Base-by-base conservation (phyloP, 2,113 vertebrate species). In the Chauna torquata region DNA sequence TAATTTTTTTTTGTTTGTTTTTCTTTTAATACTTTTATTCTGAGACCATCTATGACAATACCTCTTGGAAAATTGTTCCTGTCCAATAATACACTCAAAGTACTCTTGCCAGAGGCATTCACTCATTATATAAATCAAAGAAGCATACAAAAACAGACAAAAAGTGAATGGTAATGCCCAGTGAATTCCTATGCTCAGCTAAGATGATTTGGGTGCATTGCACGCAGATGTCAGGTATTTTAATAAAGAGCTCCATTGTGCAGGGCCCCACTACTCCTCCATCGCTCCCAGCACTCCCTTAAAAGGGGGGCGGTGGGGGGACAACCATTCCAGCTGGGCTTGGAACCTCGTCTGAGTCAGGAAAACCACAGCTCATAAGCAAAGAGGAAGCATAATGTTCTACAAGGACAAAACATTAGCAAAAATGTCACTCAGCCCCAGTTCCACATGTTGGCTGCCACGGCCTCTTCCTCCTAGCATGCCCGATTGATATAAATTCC, bases 341-440 rank as follows among this genome's bases (percentile, higher is more conserved):
- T 99, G 99, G 99, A 99, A 99, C 98, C 98, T 98, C n/a, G 98
- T 98, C 98, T 99, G 98, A 99, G 99, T 99, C 99, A 99, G 99
- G 99, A 99, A 99, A 99, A 99, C 99, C 99, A 98, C 99, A 99
- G 99, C 98, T 99, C 99, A 99, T 99, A 99, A 99, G 98, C 98
- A 98, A 98, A 99, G 98, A 99, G 98, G 99, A 99, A 99, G 99
- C 99, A 99, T 98, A 99, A 99, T 99, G 99, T 99, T 99, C 99
- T 99, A 99, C 99, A 99, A 99, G 99, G 98, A 99, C 99, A 99
- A 99, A 99, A 99, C 99, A 99, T 99, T 99, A 99, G 99, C 99
- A 99, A 98, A 99, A 99, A 99, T 99, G 99, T 99, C 99, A 99
- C 99, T 99, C 98, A 99, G 99, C 98, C 99, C 99, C 98, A 95